Conservation (phyloP, 2,888 invertebrate genomes). For the Spilarctia lutea region DNA sequence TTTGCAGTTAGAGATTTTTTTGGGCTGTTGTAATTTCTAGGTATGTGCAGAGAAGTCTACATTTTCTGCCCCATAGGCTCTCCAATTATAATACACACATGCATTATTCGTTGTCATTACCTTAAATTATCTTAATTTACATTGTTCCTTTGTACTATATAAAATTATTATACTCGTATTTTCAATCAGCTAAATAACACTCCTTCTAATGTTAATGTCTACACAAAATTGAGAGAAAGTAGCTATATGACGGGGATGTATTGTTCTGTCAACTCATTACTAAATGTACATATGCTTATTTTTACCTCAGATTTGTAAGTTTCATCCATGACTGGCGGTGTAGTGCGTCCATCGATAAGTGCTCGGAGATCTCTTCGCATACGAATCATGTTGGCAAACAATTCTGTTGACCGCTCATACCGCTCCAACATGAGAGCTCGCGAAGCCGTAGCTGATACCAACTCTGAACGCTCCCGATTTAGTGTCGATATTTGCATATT, state of each 20-base stretch:
- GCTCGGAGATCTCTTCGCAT: slow-evolving; percentile 70
- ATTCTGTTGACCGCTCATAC: slow-evolving; percentile 76
- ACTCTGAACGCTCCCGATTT: slow-evolving; percentile 70
- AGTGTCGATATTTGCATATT: slow-evolving; percentile 76
- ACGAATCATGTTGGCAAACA: slow-evolving; percentile 71
- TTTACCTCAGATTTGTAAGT: slow-evolving; percentile 58
- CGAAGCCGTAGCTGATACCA: slow-evolving; percentile 75
- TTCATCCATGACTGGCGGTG: slow-evolving; percentile 59
- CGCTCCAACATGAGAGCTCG: slow-evolving; percentile 80
- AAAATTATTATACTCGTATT: too few relatives aligned
- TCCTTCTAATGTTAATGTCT: not conserved
- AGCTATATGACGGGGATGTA: not conserved
- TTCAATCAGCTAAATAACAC: too few relatives aligned
- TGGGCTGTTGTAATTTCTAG: too few relatives aligned
- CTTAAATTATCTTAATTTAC: too few relatives aligned
- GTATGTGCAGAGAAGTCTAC: too few relatives aligned
- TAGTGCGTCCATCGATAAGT: slow-evolving; percentile 59
- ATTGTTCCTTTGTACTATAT: too few relatives aligned
- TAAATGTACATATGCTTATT: not conserved
- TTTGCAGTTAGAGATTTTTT: too few relatives aligned
- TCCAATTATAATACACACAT: too few relatives aligned
- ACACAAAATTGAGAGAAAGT: not conserved
- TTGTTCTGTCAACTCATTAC: not conserved
- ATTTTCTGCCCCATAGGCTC: too few relatives aligned
- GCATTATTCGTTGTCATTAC: too few relatives aligned